These are phyloP conservation scores for Synergus gifuensis DNA, from an alignment of 2,888 invertebrate genomes.

Conservation along the genomic window DNA sequence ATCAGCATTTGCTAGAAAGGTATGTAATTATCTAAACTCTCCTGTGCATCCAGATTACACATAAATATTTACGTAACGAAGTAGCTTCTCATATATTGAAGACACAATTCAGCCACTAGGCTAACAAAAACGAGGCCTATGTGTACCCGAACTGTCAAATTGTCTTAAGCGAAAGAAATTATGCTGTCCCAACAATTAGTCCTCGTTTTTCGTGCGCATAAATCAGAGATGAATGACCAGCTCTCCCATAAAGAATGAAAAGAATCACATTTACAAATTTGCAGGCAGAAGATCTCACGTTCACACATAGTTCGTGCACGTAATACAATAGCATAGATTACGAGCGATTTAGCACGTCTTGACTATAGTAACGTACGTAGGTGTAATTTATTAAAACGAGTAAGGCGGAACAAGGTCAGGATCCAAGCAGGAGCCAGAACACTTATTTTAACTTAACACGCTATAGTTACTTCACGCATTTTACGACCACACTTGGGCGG, in stretches of 20 bases:
- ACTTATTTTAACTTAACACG: slow-evolving; percentile 22
- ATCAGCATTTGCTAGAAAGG: not conserved
- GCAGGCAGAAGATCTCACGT: not conserved
- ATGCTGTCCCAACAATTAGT: slow-evolving; percentile 7
- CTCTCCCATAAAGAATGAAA: not conserved
- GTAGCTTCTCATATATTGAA: not conserved
- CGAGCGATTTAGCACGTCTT: slow-evolving; percentile 9
- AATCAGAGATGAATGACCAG: not conserved
- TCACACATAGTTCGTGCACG: slow-evolving; percentile 5
- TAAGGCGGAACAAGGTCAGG: slow-evolving; percentile 33
- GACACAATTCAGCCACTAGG: not conserved
- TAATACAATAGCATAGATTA: slow-evolving; percentile 34
- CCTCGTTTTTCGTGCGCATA: not conserved
- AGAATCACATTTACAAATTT: not conserved
- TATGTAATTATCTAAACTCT: not conserved
- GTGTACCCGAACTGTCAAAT: not conserved
- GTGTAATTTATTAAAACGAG: slow-evolving; percentile 33
- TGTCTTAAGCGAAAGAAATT: not conserved
- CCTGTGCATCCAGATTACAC: not conserved
- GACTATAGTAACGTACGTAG: slow-evolving; percentile 8
- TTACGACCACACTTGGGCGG: slow-evolving; percentile 35
- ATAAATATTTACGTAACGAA: not conserved
- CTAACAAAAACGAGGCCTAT: not conserved
- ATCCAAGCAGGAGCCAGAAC: slow-evolving; percentile 27
- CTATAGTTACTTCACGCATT: slow-evolving; percentile 17